A percentile compares a stretch with the other conserved stretches of the same genome.
Conservation (phyloP, 1,140 invertebrate species). For the Papilio glaucus region DNA sequence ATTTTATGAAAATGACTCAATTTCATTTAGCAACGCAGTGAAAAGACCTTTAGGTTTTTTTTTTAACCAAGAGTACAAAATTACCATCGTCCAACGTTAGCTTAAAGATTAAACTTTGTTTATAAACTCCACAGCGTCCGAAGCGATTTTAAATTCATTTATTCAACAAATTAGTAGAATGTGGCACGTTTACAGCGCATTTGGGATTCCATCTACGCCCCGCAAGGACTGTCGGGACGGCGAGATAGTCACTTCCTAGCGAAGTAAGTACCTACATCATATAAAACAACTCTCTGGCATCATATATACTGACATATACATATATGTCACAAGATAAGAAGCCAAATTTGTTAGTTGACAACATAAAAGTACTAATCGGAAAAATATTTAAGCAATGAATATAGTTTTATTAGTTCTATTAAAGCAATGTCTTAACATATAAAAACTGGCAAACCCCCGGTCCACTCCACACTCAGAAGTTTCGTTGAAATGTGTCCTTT, state of each 20-base stretch:
- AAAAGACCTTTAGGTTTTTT: not conserved
- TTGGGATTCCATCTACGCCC: not conserved
- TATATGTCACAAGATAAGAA: no score
- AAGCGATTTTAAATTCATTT: conserved; percentile 14
- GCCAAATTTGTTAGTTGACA: no score
- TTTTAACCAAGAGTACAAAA: no score
- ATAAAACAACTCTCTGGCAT: no score
- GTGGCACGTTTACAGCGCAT: not conserved
- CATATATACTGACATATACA: no score
- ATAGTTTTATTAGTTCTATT: no score
- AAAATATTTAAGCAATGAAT: no score
- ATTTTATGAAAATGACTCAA: not conserved
- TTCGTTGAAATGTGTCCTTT: no score
- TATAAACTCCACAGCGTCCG: not conserved
- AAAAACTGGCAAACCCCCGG: no score
- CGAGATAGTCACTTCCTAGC: not conserved
- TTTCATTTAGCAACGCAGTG: not conserved
- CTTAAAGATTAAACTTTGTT: not conserved
- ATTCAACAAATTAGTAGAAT: conserved; percentile 16
- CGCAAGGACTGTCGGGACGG: conserved; percentile 1
- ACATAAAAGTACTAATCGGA: no score
- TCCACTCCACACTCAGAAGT: no score
- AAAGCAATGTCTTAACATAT: no score
- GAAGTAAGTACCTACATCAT: not conserved
- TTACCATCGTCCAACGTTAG: not conserved